Base-by-base conservation (phyloP, 2,113 vertebrate species). In the Empidonax traillii region DNA sequence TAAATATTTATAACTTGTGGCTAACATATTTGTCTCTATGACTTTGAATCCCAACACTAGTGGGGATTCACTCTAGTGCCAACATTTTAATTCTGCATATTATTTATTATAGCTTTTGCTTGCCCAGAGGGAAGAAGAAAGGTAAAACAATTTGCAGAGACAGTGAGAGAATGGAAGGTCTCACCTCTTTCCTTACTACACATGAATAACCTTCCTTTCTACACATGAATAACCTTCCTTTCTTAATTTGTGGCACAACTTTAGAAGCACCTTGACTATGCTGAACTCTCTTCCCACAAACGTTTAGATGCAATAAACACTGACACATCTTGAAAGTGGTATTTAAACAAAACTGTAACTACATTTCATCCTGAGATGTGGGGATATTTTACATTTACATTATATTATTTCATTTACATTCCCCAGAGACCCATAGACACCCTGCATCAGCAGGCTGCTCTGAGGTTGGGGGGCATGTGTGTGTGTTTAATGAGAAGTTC, bases 401-500 rank as follows among this genome's bases (percentile, higher is more conserved):
- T 39, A 39, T 39, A 39, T 39, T 39, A 39, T 39, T 39, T 41
- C 39, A 41, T 41, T 41, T 41, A 41, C 16, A 63, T 71, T 93
- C 52, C 31, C 31, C 44, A 56, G 18, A 22, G 43, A 62, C 22
- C 1, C 12, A 58, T 27, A 66, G 43, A 33, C 15, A 68, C 41
- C 12, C 11, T 79, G 8, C 46, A 58, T 8, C 22, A 59, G 13
- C 12, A 75, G 22, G 25, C 8, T 63, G 23, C 30, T 49, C n/a
- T 43, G 63, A 23, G 5, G 33, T 8, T n/a, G 11, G 3, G 19
- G 7, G 10, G 2, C 5, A 2, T 18, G 5, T 5, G 1, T 16
- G 18, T 43, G 12, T 49, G n/a, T 77, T 62, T 69, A 59, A 31
- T n/a, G 71, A 63, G 43, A 69, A 52, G 39, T 52, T 41, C 21